These are phyloP conservation scores for Sebastes itinus DNA, from an alignment of 2,797 vertebrate species.

Conservation along the genomic window DNA sequence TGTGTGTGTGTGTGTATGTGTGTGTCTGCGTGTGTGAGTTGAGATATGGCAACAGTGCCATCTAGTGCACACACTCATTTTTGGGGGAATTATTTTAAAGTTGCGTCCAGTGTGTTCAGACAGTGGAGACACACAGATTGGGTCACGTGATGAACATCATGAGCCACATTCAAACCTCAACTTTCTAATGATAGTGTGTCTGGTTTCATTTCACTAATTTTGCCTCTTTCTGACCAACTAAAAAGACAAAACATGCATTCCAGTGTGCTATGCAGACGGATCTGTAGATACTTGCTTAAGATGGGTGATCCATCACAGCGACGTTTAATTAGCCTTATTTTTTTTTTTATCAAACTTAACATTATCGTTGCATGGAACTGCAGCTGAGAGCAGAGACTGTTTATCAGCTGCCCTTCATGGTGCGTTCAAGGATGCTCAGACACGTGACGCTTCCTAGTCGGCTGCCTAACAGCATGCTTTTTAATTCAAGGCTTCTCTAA, in stretches of 20 bases:
- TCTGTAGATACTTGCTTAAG: slow-evolving; percentile 34
- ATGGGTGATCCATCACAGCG: slow-evolving; percentile 52
- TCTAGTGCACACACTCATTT: slow-evolving; percentile 53
- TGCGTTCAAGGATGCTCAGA: slow-evolving; percentile 44
- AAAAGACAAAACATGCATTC: neutral
- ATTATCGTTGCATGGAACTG: slow-evolving; percentile 26
- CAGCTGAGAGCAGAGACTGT: slow-evolving; percentile 37
- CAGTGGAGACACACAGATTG: neutral
- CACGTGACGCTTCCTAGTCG: neutral
- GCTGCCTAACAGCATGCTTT: neutral
- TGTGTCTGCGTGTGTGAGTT: neutral
- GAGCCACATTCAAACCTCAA: slow-evolving; percentile 9
- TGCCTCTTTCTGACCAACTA: neutral
- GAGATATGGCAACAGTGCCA: slow-evolving; percentile 74
- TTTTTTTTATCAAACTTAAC: slow-evolving; percentile 23
- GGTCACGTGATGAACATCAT: neutral
- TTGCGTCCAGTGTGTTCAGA: neutral
- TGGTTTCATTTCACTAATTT: slow-evolving; percentile 1
- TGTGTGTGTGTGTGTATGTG: neutral
- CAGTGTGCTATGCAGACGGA: slow-evolving; percentile 18
- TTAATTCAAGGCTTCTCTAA: neutral
- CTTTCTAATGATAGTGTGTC: neutral
- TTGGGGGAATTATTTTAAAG: neutral
- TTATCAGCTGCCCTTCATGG: slow-evolving; percentile 7
- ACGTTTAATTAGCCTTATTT: slow-evolving; percentile 48